Percentiles rank a stretch among this genome's conserved stretches.
phyloP scores from a whole-genome alignment of 1,140 invertebrate genomes.

The Drosophila albomicans region DNA sequence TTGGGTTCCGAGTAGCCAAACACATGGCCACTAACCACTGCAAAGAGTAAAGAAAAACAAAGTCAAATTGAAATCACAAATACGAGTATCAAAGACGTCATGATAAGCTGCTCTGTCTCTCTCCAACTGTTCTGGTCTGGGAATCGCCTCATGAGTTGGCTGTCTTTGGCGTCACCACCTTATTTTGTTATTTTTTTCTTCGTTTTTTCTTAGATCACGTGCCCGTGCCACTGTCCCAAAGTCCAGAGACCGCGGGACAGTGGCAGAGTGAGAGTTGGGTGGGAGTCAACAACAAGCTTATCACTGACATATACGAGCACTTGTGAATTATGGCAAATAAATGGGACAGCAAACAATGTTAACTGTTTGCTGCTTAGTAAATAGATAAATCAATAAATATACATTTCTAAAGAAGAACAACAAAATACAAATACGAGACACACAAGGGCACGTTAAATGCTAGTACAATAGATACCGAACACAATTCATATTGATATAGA shows the following conservation, averaged over 20 bases:
- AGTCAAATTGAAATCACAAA: conserved; percentile 27
- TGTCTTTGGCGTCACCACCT: neutral
- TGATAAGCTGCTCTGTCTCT: neutral
- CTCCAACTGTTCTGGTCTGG: neutral
- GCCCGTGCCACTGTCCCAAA: neutral
- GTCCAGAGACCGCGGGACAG: neutral
- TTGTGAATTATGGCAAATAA: conserved; percentile 74
- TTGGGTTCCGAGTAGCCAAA: conserved; percentile 88
- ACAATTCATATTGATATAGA: conserved; percentile 67
- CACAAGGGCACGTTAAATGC: conserved; percentile 64
- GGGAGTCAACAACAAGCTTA: conserved; percentile 42
- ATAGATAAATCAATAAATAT: conserved; percentile 67
- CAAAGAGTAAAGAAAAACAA: neutral
- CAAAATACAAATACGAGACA: conserved; percentile 40
- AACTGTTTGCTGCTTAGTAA: conserved; percentile 53
- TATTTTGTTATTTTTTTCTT: neutral
- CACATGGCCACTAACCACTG: conserved; percentile 71
- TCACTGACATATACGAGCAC: conserved; percentile 72
- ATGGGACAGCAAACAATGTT: conserved; percentile 60
- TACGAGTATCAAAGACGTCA: conserved; percentile 8
- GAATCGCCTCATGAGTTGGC: conserved; percentile 13
- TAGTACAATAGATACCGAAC: conserved; percentile 54
- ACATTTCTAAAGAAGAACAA: conserved; percentile 30
- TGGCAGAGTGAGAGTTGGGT: no score
- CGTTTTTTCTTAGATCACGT: conserved; percentile 15